phyloP scores from a whole-genome alignment of 2,113 vertebrate genomes.

The Eidolon helvum region DNA sequence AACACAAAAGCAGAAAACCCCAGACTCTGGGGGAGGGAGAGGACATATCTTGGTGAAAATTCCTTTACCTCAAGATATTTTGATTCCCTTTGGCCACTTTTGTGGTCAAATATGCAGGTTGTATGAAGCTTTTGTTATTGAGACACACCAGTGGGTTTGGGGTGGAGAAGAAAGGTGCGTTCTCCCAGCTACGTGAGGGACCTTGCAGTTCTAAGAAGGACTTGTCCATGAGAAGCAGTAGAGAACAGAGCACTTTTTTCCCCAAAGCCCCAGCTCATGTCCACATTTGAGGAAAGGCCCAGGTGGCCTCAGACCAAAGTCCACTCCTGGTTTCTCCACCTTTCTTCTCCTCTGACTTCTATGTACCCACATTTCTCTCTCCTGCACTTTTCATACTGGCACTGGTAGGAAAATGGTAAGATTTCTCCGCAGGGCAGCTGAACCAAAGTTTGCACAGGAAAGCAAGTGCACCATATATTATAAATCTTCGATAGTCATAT shows the following conservation, averaged over 20 bases:
- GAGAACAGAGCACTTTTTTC: not conserved
- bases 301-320: not conserved
- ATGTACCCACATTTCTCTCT: not conserved
- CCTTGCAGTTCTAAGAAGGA: not conserved
- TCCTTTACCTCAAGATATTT: constrained; percentile 34
- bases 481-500: constrained; percentile 75
- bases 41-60: constrained; percentile 24
- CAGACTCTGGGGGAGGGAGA: not conserved
- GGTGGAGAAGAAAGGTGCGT: not conserved
- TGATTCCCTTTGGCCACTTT: constrained; percentile 12
- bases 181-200: not conserved
- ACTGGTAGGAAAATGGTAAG: not conserved
- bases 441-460: constrained; percentile 80
- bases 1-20: constrained; percentile 41
- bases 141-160: not conserved
- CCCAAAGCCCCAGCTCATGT: not conserved
- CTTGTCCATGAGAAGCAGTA: not conserved
- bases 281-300: not conserved
- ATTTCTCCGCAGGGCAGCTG: constrained; percentile 26
- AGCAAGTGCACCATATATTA: constrained; percentile 71
- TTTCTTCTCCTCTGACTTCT: not conserved
- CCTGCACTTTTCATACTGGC: not conserved
- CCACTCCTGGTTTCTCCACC: not conserved
- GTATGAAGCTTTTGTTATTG: not conserved
- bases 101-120: not conserved